These are phyloP conservation scores for Oxyscelio sp. DNA, from an alignment of 2,888 invertebrate genomes.

Conservation along the genomic window DNA sequence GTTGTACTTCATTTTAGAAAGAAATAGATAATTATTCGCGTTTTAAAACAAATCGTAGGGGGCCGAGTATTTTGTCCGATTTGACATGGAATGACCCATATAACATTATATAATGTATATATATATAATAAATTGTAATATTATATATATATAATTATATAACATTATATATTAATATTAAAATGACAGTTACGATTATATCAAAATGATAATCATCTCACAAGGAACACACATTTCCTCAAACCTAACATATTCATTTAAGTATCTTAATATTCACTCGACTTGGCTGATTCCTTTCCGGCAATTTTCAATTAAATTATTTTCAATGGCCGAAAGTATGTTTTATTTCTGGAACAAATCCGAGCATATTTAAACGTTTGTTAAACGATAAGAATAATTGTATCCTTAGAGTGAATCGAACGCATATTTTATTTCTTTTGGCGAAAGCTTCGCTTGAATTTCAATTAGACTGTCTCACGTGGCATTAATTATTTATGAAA, in stretches of 20 bases:
- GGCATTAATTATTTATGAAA: slow-evolving; percentile 60
- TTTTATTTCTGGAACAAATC: neutral
- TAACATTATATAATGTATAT: no score
- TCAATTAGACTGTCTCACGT: slow-evolving; percentile 31
- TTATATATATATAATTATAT: no score
- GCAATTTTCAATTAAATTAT: neutral
- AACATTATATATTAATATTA: no score
- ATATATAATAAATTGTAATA: no score
- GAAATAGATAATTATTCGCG: no score
- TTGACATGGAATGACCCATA: no score
- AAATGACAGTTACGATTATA: no score
- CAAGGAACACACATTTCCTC: no score
- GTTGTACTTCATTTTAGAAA: no score
- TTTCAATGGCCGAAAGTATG: neutral
- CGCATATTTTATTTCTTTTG: slow-evolving; percentile 42
- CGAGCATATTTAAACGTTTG: slow-evolving; percentile 25
- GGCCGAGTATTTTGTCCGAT: no score
- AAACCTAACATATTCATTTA: slow-evolving; percentile 13
- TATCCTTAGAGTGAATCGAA: slow-evolving; percentile 29
- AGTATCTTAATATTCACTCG: slow-evolving; percentile 13
- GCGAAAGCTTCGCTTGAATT: slow-evolving; percentile 35
- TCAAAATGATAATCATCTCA: no score
- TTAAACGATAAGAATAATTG: slow-evolving; percentile 34
- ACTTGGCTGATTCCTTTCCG: neutral
- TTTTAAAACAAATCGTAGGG: no score